A percentile compares a stretch with the other conserved stretches of the same genome.
These are phyloP conservation scores for Myxocyprinus asiaticus DNA, from an alignment of 2,113 vertebrate genomes.

Conservation along the genomic window DNA sequence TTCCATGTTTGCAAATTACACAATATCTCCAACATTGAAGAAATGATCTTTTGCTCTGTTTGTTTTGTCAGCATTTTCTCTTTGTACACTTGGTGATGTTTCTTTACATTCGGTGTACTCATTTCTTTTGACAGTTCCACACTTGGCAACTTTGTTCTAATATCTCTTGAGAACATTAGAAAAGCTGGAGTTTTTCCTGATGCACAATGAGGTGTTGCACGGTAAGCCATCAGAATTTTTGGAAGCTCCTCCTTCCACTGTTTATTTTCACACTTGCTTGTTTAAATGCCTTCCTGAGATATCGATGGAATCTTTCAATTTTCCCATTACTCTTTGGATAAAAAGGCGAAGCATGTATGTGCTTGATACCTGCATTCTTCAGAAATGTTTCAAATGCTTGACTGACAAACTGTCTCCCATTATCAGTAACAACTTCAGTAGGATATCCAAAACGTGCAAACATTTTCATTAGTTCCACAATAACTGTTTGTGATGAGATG, in stretches of 20 bases:
- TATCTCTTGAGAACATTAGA: not conserved
- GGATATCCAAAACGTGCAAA: not conserved
- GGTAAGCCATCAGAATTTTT: not conserved
- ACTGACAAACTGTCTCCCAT: not conserved
- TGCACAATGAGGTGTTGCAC: not conserved
- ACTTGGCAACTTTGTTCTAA: not conserved
- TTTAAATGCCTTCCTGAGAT: not conserved
- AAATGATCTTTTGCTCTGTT: not conserved
- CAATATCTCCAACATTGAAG: not conserved
- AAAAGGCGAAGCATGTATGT: not conserved
- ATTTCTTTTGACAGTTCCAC: not conserved
- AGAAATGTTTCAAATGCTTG: not conserved
- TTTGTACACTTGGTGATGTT: not conserved
- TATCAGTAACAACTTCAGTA: not conserved
- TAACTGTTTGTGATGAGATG: not conserved
- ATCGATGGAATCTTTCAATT: not conserved
- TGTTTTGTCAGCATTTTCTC: not conserved
- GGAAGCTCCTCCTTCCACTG: not conserved
- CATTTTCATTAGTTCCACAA: not conserved
- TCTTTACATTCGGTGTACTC: not conserved
- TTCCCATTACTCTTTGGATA: not conserved
- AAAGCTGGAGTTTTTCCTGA: not conserved
- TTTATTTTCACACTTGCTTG: conserved; percentile 1
- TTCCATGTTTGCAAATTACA: not conserved
- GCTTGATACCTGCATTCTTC: not conserved